Percentiles rank a stretch among this genome's conserved stretches.
Conservation (phyloP, 2,888 invertebrate genomes). For the Pollenia angustigena region DNA sequence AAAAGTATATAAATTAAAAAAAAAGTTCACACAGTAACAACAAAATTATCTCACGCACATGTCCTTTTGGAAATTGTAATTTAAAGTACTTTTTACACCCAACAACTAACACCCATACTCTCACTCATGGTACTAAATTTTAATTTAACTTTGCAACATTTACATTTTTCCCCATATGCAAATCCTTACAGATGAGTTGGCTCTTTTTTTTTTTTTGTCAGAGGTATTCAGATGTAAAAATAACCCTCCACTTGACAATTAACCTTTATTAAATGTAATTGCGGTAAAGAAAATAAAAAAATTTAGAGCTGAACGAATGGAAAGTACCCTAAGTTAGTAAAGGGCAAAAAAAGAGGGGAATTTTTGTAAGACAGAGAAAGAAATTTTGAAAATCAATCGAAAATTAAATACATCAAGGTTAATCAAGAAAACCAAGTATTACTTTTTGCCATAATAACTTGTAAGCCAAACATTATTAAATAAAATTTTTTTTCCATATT, state of each 20-base stretch:
- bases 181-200: neutral
- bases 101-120: neutral
- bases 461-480: too few relatives aligned
- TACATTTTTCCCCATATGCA: neutral
- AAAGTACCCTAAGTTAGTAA: neutral
- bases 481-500: too few relatives aligned
- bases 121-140: slow-evolving; percentile 6
- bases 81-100: slow-evolving; percentile 20
- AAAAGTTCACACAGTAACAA: slow-evolving; percentile 3
- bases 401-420: too few relatives aligned
- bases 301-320: neutral
- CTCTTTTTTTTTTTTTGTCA: neutral
- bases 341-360: too few relatives aligned
- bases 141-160: neutral
- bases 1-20: slow-evolving; percentile 22
- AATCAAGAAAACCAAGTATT: too few relatives aligned
- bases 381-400: too few relatives aligned
- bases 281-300: neutral
- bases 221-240: neutral
- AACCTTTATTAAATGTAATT: slow-evolving; percentile 50
- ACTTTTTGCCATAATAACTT: too few relatives aligned
- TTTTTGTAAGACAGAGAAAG: too few relatives aligned
- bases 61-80: slow-evolving; percentile 21
- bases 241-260: slow-evolving; percentile 46
- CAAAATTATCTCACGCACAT: slow-evolving; percentile 46